Percentiles rank a stretch among this genome's conserved stretches.
phyloP scores from a whole-genome alignment of 1,140 invertebrate species.

The Ditylenchus dipsaci region DNA sequence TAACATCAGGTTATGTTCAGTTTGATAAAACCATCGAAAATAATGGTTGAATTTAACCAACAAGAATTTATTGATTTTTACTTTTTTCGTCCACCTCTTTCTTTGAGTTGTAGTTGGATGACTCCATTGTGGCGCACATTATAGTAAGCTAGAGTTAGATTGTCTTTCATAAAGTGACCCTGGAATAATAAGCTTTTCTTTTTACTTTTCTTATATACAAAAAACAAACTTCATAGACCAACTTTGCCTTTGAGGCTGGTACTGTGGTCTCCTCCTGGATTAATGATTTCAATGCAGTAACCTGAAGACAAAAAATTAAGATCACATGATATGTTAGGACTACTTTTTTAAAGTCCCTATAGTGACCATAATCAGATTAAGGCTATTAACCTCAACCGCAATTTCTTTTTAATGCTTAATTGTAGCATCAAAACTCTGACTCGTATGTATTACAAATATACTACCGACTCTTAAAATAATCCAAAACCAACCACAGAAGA shows the following conservation, averaged over 20 bases:
- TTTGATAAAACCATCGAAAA: no score
- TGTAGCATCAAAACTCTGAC: background rate
- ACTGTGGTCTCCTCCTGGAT: conserved; percentile 82
- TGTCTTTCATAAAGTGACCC: conserved; percentile 97
- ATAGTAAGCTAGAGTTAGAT: conserved; percentile 87
- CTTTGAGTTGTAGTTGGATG: conserved; percentile 87
- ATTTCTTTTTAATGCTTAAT: conserved; percentile 14
- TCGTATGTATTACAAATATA: no score
- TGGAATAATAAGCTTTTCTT: conserved; percentile 61
- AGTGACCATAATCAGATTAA: no score
- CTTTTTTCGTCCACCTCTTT: conserved; percentile 94
- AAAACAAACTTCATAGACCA: conserved; percentile 74
- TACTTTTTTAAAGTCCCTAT: no score
- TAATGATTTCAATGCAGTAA: conserved; percentile 79
- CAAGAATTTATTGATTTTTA: no score
- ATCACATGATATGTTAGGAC: background rate
- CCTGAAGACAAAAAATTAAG: conserved; percentile 56
- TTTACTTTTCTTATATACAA: background rate
- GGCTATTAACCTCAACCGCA: no score
- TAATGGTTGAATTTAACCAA: no score
- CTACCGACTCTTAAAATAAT: no score
- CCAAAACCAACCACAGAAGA: conserved; percentile 67
- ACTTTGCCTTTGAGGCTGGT: conserved; percentile 94
- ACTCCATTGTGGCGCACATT: conserved; percentile 77
- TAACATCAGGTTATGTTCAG: no score